Percentiles rank a stretch among this genome's conserved stretches.
These are phyloP conservation scores for Oophaga sylvatica DNA, from an alignment of 2,797 vertebrate species.

Conservation along the genomic window DNA sequence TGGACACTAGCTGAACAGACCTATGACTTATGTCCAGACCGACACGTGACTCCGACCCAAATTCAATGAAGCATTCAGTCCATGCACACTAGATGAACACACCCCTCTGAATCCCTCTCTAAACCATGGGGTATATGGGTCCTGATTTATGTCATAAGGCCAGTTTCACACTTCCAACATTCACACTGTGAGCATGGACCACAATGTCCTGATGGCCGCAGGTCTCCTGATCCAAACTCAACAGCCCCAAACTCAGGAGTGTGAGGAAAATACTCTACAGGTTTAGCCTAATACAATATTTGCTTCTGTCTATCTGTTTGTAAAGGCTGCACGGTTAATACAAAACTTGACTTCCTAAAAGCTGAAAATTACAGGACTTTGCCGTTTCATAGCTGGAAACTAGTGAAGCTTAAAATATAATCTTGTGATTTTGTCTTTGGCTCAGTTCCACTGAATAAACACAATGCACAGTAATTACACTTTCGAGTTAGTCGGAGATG, in stretches of 20 bases:
- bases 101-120: neutral
- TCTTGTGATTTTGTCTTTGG: constrained; percentile 66
- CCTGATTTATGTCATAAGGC: neutral
- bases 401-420: constrained; percentile 61
- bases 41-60: neutral
- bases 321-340: neutral
- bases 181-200: too few relatives aligned
- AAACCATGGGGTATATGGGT: neutral
- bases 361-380: constrained; percentile 10
- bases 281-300: neutral
- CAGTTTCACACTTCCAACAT: too few relatives aligned
- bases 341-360: neutral
- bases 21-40: too few relatives aligned
- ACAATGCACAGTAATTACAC: constrained; percentile 64
- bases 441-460: constrained; percentile 64
- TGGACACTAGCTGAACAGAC: neutral
- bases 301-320: neutral
- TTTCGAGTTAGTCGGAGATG: constrained; percentile 60
- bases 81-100: neutral
- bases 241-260: too few relatives aligned
- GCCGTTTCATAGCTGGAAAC: constrained; percentile 29
- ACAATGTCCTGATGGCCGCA: too few relatives aligned
- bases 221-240: too few relatives aligned
- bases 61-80: neutral
- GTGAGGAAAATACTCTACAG: neutral